A percentile compares a stretch with the other conserved stretches of the same genome.
phyloP scores from a whole-genome alignment of 2,113 vertebrate species.

The Nettapus auritus region DNA sequence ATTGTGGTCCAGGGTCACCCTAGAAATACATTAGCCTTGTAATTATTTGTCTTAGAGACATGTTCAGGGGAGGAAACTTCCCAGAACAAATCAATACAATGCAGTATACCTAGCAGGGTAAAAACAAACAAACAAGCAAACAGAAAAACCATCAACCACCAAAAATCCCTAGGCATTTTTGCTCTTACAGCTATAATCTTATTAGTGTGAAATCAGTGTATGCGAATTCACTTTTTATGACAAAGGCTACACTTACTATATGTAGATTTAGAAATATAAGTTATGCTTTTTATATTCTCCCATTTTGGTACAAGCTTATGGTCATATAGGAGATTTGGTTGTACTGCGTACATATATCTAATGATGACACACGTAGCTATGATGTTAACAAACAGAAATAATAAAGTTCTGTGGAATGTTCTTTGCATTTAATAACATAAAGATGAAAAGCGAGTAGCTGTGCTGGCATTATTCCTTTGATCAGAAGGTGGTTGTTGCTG shows the following conservation, averaged over 20 bases:
- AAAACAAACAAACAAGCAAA: neutral
- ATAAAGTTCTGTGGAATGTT: neutral
- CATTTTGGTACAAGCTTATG: neutral
- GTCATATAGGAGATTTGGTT: neutral
- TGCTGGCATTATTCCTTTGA: constrained; percentile 28
- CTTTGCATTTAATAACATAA: neutral
- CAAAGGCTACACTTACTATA: neutral
- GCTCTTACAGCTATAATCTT: neutral
- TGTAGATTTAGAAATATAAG: neutral
- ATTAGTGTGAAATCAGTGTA: neutral
- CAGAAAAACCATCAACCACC: neutral
- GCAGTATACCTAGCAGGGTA: neutral
- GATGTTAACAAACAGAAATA: constrained; percentile 44
- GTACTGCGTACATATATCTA: neutral
- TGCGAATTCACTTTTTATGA: neutral
- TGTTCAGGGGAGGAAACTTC: constrained; percentile 8
- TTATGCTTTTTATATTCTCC: neutral
- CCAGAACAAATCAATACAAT: constrained; percentile 29
- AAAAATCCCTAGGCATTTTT: neutral
- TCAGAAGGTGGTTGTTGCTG: neutral
- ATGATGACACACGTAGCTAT: neutral
- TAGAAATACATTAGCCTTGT: constrained; percentile 31
- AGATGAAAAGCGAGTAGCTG: constrained; percentile 31
- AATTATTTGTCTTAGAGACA: neutral
- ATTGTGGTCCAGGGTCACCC: constrained; percentile 2